Conservation (phyloP, 1,140 invertebrate genomes). For the Dolichoris vasculosae region DNA sequence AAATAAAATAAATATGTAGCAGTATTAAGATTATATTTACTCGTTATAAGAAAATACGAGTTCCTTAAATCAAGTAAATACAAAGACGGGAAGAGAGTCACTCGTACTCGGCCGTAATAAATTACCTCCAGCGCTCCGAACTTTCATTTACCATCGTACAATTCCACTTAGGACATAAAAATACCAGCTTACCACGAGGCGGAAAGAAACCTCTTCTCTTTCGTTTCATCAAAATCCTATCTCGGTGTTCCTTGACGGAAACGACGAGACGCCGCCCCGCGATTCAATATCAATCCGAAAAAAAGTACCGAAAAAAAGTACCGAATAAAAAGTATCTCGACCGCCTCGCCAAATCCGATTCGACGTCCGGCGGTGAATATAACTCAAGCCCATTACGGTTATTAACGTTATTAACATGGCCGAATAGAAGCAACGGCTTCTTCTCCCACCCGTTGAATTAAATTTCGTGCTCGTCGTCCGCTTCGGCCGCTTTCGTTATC, state of each 20-base stretch:
- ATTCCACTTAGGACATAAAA: neutral
- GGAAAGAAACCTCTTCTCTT: neutral
- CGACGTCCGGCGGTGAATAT: constrained; percentile 54
- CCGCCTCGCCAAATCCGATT: constrained; percentile 23
- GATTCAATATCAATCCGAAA: constrained; percentile 53
- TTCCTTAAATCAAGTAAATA: no score
- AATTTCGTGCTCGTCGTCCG: neutral
- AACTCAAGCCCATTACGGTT: constrained; percentile 56
- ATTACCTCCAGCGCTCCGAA: neutral
- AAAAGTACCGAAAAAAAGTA: no score
- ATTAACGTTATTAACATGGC: no score
- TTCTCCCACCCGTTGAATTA: neutral
- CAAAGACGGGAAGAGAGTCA: neutral
- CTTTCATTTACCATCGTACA: neutral
- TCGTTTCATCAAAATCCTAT: neutral
- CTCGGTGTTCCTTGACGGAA: neutral
- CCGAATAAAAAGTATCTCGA: no score
- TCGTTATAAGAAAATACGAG: no score
- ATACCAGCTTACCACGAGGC: neutral
- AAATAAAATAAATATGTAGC: no score
- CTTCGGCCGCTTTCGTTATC: no score
- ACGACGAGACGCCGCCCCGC: neutral
- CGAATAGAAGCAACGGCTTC: neutral
- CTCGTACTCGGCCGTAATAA: neutral
- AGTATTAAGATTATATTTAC: no score